phyloP scores from a whole-genome alignment of 2,888 invertebrate species.

The Andricus curvator region DNA sequence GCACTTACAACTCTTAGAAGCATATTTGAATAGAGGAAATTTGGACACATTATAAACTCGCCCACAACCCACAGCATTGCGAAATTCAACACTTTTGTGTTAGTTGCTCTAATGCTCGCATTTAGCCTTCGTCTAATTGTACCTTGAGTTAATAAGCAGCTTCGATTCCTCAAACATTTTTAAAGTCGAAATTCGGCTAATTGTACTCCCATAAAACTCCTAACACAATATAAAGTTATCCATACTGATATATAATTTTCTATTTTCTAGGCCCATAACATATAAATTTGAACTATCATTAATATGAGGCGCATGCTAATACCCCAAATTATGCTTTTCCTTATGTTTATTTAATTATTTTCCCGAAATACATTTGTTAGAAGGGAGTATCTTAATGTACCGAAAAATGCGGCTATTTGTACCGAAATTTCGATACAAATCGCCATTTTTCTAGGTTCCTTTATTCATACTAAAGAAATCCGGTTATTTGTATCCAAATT shows the following conservation, averaged over 20 bases:
- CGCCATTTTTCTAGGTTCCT: too few species aligned
- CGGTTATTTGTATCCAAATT: too few species aligned
- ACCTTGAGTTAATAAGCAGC: background rate
- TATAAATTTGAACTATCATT: background rate
- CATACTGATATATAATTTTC: background rate
- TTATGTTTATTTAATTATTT: too few species aligned
- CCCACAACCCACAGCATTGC: background rate
- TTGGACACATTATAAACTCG: background rate
- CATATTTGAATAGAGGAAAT: slow-evolving; percentile 2
- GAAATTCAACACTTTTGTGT: slow-evolving; percentile 1
- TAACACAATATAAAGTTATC: background rate
- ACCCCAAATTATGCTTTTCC: too few species aligned
- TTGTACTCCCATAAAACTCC: background rate
- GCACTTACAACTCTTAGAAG: background rate
- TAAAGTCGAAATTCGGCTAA: background rate
- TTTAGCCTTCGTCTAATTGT: background rate
- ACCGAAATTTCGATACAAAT: too few species aligned
- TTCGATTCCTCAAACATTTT: background rate
- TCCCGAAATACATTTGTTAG: too few species aligned
- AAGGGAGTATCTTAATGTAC: too few species aligned
- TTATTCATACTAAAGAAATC: too few species aligned
- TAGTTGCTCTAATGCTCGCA: background rate
- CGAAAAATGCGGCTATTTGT: too few species aligned
- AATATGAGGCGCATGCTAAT: too few species aligned
- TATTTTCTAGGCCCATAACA: background rate